Conservation (phyloP, 2,888 invertebrate genomes). For the Aradus depressus region DNA sequence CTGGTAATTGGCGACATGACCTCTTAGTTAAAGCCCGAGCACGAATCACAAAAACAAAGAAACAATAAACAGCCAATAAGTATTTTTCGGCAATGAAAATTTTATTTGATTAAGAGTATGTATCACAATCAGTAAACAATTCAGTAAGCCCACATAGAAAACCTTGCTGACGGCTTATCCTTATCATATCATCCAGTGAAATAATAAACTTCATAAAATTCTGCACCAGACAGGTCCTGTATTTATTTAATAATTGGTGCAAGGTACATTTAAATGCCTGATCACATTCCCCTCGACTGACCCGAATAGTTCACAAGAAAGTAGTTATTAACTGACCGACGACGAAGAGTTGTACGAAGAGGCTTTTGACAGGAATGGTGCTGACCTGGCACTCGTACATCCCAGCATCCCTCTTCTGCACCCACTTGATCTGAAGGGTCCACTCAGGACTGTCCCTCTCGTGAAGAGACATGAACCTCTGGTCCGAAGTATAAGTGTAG, state of each 20-base stretch:
- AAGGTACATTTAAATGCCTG: too few species aligned
- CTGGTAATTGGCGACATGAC: too few species aligned
- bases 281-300: neutral
- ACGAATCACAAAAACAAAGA: too few species aligned
- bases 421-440: conserved; percentile 87
- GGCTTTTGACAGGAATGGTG: conserved; percentile 78
- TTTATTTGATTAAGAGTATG: too few species aligned
- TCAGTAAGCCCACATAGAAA: too few species aligned
- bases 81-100: too few species aligned
- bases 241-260: too few species aligned
- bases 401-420: conserved; percentile 72
- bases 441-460: conserved; percentile 72
- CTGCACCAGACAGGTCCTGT: neutral
- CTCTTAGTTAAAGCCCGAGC: too few species aligned
- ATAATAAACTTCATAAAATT: neutral
- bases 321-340: conserved; percentile 59
- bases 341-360: conserved; percentile 76
- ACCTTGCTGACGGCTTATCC: neutral
- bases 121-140: neutral
- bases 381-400: conserved; percentile 90
- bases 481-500: conserved; percentile 84
- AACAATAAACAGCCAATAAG: too few species aligned
- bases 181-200: neutral
- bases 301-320: neutral
- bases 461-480: conserved; percentile 78